A percentile compares a stretch with the other conserved stretches of the same genome.
Conservation (phyloP, 2,797 vertebrate species). For the Argentina silus region DNA sequence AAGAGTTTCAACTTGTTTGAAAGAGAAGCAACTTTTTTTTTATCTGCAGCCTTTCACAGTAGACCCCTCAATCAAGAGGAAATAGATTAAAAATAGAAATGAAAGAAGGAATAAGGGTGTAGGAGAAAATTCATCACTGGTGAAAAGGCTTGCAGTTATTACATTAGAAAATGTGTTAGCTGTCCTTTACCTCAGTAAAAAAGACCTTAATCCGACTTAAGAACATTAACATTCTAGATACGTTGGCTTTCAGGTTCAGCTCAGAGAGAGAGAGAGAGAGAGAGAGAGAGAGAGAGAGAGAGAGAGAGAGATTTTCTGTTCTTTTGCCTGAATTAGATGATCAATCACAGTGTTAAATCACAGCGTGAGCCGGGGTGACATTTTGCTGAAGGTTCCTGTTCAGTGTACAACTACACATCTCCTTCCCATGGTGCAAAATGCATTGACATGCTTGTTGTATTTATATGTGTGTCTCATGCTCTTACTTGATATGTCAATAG, state of each 20-base stretch:
- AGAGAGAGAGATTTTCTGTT: background rate
- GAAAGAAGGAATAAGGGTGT: constrained; percentile 33
- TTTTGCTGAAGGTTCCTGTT: too few relatives aligned
- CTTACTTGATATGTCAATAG: too few relatives aligned
- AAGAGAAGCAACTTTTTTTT: constrained; percentile 7
- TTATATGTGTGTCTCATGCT: too few relatives aligned
- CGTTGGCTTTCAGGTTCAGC: constrained; percentile 31
- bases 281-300: constrained; percentile 8
- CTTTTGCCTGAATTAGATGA: background rate
- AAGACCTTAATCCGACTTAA: constrained; percentile 42
- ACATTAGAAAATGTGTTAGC: constrained; percentile 42
- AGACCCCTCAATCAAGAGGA: constrained; percentile 41
- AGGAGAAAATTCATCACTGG: constrained; percentile 37
- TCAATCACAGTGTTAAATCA: background rate
- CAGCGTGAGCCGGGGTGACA: too few relatives aligned
- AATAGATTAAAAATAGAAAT: constrained; percentile 54
- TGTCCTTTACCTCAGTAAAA: constrained; percentile 37
- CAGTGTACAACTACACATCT: too few relatives aligned
- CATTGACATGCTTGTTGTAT: too few relatives aligned
- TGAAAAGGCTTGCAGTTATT: constrained; percentile 43
- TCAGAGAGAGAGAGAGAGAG: constrained; percentile 5
- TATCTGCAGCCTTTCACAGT: constrained; percentile 15
- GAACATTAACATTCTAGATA: constrained; percentile 51
- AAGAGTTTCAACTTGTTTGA: background rate
- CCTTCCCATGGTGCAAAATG: too few relatives aligned